Conservation (phyloP, 1,140 invertebrate genomes). For the Hirudo medicinalis region DNA sequence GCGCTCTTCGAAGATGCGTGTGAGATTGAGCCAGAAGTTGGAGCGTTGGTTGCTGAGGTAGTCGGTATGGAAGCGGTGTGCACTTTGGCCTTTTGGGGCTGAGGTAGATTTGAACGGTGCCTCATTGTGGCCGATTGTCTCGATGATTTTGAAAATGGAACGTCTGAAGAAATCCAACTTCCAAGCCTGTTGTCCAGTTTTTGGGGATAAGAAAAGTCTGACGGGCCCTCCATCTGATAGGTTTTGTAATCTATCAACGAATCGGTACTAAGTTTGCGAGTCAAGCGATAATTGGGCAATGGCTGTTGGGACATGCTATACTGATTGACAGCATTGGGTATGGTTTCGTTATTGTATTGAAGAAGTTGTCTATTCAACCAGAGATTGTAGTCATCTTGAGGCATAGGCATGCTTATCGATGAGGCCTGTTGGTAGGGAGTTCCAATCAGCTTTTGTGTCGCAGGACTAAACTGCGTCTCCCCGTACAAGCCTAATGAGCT, state of each 20-base stretch:
- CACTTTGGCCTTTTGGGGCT: not conserved
- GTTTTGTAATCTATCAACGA: constrained; percentile 38
- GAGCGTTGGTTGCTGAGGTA: not conserved
- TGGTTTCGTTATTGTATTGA: constrained; percentile 8
- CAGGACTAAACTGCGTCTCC: not conserved
- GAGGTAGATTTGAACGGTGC: constrained; percentile 1
- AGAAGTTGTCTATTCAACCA: not conserved
- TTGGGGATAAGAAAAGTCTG: constrained; percentile 24
- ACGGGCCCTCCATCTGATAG: constrained; percentile 54
- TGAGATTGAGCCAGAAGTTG: constrained; percentile 3
- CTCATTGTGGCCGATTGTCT: not conserved
- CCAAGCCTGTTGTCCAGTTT: constrained; percentile 17
- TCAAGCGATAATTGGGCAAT: constrained; percentile 49
- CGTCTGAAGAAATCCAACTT: constrained; percentile 1
- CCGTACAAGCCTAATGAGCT: not conserved
- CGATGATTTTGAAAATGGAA: constrained; percentile 6
- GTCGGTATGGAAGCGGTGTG: not conserved
- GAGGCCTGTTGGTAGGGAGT: not conserved
- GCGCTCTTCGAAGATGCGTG: not conserved
- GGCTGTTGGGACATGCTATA: not conserved
- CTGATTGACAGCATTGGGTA: not conserved
- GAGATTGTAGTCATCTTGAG: constrained; percentile 7
- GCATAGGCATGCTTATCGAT: not conserved
- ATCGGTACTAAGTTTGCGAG: constrained; percentile 31
- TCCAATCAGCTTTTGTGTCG: not conserved